These are phyloP conservation scores for Stegana nigrithorax DNA, from an alignment of 2,888 invertebrate species.

Conservation along the genomic window DNA sequence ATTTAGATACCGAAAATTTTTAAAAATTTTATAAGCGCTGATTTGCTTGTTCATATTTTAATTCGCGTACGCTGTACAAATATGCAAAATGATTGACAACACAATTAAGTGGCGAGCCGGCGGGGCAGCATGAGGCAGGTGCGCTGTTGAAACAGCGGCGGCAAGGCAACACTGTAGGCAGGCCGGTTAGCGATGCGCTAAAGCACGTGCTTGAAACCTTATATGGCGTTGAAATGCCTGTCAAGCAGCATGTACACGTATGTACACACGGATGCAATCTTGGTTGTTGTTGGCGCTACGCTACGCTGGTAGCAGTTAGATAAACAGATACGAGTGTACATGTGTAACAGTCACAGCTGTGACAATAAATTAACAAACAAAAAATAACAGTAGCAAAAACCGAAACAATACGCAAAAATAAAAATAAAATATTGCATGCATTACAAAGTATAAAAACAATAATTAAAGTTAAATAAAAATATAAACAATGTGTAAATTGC, in stretches of 20 bases:
- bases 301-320: background rate
- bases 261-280: background rate
- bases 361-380: background rate
- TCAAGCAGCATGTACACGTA: background rate
- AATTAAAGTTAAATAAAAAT: no score
- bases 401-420: no score
- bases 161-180: background rate
- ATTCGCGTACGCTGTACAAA: constrained; percentile 39
- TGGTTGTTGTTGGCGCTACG: background rate
- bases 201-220: constrained; percentile 31
- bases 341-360: background rate
- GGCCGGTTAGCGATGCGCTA: background rate
- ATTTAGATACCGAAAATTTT: no score
- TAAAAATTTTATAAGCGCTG: no score
- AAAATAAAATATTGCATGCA: no score
- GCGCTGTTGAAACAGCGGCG: constrained; percentile 25
- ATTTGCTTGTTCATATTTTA: constrained; percentile 10
- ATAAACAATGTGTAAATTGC: no score
- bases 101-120: constrained; percentile 46
- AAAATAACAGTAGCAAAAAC: background rate
- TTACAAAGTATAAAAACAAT: background rate
- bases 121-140: constrained; percentile 15
- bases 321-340: background rate
- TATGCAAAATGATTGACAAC: constrained; percentile 61
- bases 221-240: constrained; percentile 38